Evolutionary conservation across 2,888 invertebrate genomes (phyloP), one percentile per base, ranked within the genome.

Genomic region (Drosophila macrospina): DNA sequence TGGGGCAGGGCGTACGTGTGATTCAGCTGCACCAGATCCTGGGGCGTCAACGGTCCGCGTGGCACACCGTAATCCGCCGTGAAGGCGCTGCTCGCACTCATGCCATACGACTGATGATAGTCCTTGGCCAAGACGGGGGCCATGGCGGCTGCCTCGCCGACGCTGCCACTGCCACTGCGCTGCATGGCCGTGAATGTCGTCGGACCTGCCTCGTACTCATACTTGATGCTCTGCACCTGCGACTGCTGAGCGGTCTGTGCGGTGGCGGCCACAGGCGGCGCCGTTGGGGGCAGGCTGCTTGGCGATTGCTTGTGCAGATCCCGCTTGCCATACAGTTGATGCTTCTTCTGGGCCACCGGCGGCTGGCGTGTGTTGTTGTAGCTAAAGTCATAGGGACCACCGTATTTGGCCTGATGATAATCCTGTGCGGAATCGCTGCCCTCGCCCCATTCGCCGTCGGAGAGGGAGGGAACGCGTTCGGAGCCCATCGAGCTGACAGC

Each of bases 401-500:
- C 91, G 55, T 91, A 92, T 54, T 91, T 92, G 57, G 89, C 89
- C 68, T 91, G 92, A 86, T 95, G 95, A 89, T 96, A 97, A 90
- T 97, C 97, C 91, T 96, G 95, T 1, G 96, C 95, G 0, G 97
- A 97, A 89, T 97, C 97, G 51, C 96, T 96, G 30, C 97, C 97
- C 90, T 97, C 97, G 91, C 97, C 97, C 97, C 97, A 97, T 89
- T 97, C 97, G 2, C 96, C 96, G 89, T 97, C 97, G 1, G 97
- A 97, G 1, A 97, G 93, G 0, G 97, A 97, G 3, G 97, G 96
- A 8, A 97, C 97, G 11, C 97, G 94, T 89, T 98, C 97, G 1
- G 97, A 97, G 3, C 97, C 97, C 97, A 98, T 97, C 1, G 97
- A 97, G 68, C 97, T 97, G 34, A 97, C 97, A 0, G 97, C 97